Evolutionary conservation across 2,113 vertebrate genomes (phyloP).

Genomic region (Ceratotherium simum): DNA sequence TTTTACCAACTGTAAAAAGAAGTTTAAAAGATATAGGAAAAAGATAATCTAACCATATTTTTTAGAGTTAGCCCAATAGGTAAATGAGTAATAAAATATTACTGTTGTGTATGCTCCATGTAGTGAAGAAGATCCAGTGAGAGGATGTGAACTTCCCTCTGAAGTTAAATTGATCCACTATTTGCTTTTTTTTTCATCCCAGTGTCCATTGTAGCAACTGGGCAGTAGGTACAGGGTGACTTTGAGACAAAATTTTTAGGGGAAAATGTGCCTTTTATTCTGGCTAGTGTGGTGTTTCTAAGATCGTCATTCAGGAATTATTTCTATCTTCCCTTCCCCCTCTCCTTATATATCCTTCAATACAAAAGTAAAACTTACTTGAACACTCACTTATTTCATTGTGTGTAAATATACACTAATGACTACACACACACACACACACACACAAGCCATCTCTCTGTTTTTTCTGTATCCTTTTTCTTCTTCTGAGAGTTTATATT

Average conservation of each 20-base stretch:
- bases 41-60: not conserved
- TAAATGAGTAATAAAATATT: not conserved
- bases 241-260: not conserved
- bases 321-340: not conserved
- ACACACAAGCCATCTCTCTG: not conserved
- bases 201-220: not conserved
- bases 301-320: not conserved
- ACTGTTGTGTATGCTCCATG: not conserved
- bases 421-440: too few relatives aligned
- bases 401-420: not conserved
- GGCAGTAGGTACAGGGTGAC: not conserved
- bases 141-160: not conserved
- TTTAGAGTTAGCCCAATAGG: not conserved
- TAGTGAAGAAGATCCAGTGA: not conserved
- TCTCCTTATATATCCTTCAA: not conserved
- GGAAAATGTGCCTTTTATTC: not conserved
- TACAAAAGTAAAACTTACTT: not conserved
- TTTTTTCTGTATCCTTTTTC: not conserved
- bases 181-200: not conserved
- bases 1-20: not conserved
- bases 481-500: not conserved
- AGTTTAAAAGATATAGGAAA: not conserved
- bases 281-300: not conserved
- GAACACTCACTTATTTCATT: not conserved
- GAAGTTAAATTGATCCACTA: not conserved